Conservation (phyloP, 1,140 invertebrate genomes). For the Oedothorax gibbosus region DNA sequence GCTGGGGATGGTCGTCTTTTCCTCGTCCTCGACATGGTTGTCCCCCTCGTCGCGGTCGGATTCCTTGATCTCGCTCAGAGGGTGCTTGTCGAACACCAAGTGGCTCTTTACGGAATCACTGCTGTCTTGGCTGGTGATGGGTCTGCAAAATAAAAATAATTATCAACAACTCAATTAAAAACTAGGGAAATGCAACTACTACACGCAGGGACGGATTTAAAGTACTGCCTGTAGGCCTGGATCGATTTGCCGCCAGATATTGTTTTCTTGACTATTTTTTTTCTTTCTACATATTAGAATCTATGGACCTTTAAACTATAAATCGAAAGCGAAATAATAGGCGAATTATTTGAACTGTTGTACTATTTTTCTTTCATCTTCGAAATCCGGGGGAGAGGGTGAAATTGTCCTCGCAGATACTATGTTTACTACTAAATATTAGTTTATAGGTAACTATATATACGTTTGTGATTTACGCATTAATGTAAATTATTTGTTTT, state of each 20-base stretch:
- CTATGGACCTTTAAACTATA: background rate
- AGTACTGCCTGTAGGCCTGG: background rate
- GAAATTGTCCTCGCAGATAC: no score
- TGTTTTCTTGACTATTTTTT: background rate
- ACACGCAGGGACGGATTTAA: background rate
- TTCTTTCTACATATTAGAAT: background rate
- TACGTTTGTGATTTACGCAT: no score
- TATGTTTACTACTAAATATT: no score
- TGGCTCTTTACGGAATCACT: no score
- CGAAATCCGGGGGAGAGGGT: no score
- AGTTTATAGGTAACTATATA: no score
- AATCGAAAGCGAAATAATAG: no score
- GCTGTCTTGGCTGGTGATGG: background rate
- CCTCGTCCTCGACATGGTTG: background rate
- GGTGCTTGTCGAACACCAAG: slow-evolving; percentile 26
- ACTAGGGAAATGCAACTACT: background rate
- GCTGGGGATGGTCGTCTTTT: background rate
- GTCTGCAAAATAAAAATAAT: background rate
- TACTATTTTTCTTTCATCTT: no score
- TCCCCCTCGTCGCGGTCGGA: slow-evolving; percentile 8
- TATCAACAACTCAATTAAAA: background rate
- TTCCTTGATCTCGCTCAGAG: slow-evolving; percentile 39
- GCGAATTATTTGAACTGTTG: no score
- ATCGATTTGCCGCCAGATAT: background rate
- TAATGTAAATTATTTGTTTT: no score